Evolutionary conservation across 2,113 vertebrate genomes (phyloP), one percentile per base, ranked within the genome.

Genomic region (Cathartes aura): DNA sequence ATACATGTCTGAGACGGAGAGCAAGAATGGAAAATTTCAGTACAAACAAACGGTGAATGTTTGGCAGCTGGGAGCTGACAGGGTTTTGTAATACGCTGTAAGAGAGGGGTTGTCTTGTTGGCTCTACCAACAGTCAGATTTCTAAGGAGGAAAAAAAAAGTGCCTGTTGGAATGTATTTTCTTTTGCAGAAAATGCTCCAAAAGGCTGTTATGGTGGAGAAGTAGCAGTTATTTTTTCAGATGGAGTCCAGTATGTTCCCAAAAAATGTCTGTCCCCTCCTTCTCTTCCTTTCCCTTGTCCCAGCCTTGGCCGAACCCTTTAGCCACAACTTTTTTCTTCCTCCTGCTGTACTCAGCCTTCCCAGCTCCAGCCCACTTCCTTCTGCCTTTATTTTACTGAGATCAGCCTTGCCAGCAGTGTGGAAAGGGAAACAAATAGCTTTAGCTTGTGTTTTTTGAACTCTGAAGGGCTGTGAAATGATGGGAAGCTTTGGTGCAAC

Each of bases 1-100:
- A 86, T 97, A 85, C 62, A 94, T 90, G 94, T 96, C 96, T 97
- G 92, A 97, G 87, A 93, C 3, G 0, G 71, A 86, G 84, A 89
- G 92, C 71, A 94, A 92, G 92, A 93, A 88, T 74, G 95, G 96
- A 97, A 97, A 93, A 71, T 78, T 97, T 94, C 75, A 94, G 82
- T 90, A 76, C 85, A 93, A 97, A 91, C 89, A 90, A 97, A 88
- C 2, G 50, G 96, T 97, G 90, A 93, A 88, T 70, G 67, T 94
- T 97, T 96, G 92, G 96, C 93, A 96, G 92, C 68, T 14, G 5
- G 78, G 62, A 93, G 52, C 84, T 66, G 83, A 82, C 70, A 63
- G 83, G 48, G 66, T 64, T 97, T 94, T 93, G 74, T 95, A 97
- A 93, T 56, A 52, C 1, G 2, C 78, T 93, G 19, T 94, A 88